A percentile compares a stretch with the other conserved stretches of the same genome.
Conservation (phyloP, 2,113 vertebrate genomes). For the Laticauda laticaudata region DNA sequence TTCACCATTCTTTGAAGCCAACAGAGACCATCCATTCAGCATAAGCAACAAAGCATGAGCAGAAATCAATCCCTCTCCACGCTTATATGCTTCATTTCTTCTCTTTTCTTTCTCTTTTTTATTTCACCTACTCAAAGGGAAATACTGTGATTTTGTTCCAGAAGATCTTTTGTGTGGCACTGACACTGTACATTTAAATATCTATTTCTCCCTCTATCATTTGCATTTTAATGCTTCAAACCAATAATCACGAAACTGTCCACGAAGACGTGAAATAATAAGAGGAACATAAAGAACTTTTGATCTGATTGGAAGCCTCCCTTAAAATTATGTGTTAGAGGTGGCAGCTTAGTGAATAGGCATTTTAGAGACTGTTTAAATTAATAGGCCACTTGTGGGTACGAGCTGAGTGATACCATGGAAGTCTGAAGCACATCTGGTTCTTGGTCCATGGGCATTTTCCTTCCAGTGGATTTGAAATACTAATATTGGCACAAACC, state of each 20-base stretch:
- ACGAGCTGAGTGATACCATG: constrained; percentile 24
- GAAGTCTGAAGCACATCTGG: neutral
- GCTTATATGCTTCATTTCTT: constrained; percentile 6
- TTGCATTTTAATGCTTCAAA: constrained; percentile 77
- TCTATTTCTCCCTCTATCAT: constrained; percentile 62
- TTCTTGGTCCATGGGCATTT: neutral
- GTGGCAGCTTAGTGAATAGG: constrained; percentile 52
- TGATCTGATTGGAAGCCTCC: constrained; percentile 64
- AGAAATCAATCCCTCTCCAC: constrained; percentile 23
- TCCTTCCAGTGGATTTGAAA: neutral
- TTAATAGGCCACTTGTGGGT: constrained; percentile 38
- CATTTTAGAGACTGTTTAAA: constrained; percentile 43
- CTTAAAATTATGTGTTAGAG: constrained; percentile 61
- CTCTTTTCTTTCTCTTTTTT: constrained; percentile 32
- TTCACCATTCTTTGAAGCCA: constrained; percentile 48
- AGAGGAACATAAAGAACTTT: constrained; percentile 57
- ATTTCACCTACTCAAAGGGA: constrained; percentile 48
- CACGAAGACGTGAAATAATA: constrained; percentile 68
- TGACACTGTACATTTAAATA: constrained; percentile 63
- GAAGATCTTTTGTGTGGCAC: constrained; percentile 52
- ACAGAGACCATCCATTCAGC: constrained; percentile 51
- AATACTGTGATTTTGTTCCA: constrained; percentile 49
- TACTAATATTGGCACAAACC: neutral
- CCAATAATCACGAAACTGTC: constrained; percentile 71
- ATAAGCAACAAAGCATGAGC: constrained; percentile 33